Conservation (phyloP, 1,140 invertebrate genomes). For the Nasonia longicornis region DNA sequence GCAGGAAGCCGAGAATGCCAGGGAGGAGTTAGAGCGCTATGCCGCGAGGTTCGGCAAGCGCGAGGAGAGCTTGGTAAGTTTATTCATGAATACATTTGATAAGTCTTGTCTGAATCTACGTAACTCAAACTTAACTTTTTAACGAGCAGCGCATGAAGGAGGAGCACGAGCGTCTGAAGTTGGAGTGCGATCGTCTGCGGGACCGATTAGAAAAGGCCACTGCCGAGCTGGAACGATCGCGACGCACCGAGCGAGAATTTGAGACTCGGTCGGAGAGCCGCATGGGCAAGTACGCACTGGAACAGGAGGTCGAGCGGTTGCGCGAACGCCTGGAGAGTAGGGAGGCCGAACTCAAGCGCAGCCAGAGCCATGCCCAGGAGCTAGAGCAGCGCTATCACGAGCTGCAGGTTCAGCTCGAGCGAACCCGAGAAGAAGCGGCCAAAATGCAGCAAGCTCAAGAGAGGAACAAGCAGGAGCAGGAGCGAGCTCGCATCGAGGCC, state of each 20-base stretch:
- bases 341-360: conserved; percentile 81
- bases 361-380: conserved; percentile 75
- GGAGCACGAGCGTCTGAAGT: conserved; percentile 83
- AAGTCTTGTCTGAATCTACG: not conserved
- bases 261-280: conserved; percentile 81
- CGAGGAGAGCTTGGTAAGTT: conserved; percentile 74
- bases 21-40: conserved; percentile 81
- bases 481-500: conserved; percentile 84
- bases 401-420: conserved; percentile 82
- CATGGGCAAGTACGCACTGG: conserved; percentile 87
- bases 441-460: conserved; percentile 80
- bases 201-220: conserved; percentile 85
- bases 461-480: conserved; percentile 81
- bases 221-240: conserved; percentile 80
- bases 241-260: conserved; percentile 78
- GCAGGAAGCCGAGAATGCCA: conserved; percentile 77
- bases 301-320: conserved; percentile 78
- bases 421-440: conserved; percentile 81
- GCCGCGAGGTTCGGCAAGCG: conserved; percentile 82
- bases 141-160: conserved; percentile 74
- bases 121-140: not conserved
- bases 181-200: conserved; percentile 86
- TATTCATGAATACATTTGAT: not conserved
- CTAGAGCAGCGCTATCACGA: conserved; percentile 85
- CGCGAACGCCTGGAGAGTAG: conserved; percentile 80